Evolutionary conservation across 2,797 vertebrate species (phyloP).

Genomic region (Masticophis lateralis): DNA sequence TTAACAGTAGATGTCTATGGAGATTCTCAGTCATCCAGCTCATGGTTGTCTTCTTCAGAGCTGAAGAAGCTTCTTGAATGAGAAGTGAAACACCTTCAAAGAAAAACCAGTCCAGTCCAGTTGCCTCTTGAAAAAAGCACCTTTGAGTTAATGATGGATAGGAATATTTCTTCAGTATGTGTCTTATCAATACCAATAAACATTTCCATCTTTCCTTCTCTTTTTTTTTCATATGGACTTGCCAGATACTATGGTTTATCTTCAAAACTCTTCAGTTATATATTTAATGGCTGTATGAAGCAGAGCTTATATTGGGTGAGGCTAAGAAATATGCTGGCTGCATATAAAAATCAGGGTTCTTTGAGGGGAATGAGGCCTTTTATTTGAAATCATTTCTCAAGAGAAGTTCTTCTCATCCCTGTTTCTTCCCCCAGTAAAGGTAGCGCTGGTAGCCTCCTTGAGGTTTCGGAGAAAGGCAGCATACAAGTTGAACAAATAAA

Average conservation of each 20-base stretch:
- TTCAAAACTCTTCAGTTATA: neutral
- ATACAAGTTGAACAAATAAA: no score
- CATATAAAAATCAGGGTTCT: neutral
- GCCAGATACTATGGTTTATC: neutral
- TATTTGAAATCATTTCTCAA: neutral
- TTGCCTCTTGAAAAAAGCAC: no score
- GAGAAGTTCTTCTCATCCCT: neutral
- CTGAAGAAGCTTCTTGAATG: no score
- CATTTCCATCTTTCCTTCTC: neutral
- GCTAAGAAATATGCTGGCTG: neutral
- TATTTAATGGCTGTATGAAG: neutral
- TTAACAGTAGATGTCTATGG: neutral
- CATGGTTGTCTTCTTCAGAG: no score
- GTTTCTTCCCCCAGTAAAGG: neutral
- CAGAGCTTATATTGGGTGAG: neutral
- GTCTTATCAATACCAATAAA: neutral
- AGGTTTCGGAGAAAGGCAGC: no score
- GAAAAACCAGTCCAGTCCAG: no score
- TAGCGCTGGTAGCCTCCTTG: neutral
- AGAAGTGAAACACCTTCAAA: no score
- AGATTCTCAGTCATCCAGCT: no score
- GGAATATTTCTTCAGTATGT: neutral
- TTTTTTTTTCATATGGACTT: neutral
- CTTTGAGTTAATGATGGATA: neutral
- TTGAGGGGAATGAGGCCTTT: neutral